Evolutionary conservation across 2,797 vertebrate species (phyloP), one percentile per base, ranked within the genome.

Genomic region (Gadopsis marmoratus): DNA sequence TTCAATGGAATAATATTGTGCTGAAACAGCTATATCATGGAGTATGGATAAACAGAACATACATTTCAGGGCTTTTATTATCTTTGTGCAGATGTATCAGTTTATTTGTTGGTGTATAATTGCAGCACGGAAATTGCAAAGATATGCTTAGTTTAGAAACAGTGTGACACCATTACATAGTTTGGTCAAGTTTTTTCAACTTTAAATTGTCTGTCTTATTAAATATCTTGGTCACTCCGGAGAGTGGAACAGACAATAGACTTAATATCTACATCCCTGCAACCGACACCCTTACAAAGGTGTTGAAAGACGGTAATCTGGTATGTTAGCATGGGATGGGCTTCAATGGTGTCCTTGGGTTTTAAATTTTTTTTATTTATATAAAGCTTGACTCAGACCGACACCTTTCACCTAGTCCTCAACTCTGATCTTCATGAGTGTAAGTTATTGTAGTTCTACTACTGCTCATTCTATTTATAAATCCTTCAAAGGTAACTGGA

Each of bases 381-480:
- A 26, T 26, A 26, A 19, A 56, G n/a, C 13, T 53, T 68, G 78
- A 35, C 45, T 78, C 37, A 64, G 37, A 71, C 47, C 13, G 47
- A 59, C 43, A 92, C 88, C 90, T 94, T 93, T 94, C 84, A 91
- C 88, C 88, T 77, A 87, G 39, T 71, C 53, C 43, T 66, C 58
- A 58, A 31, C 65, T 14, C n/a, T 66, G 41, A 58, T 50, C 51
- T 68, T 68, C 39, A 73, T 47, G 17, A 51, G 17, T 35, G 21
- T 82, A 66, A 74, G 48, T 54, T 58, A 12, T 35, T 33, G 23
- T 58, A 11, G 43, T 9, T 48, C 16, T 33, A 14, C 69, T 79
- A 39, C 53, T 68, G 33, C 29, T 73, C 41, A 62, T 26, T 64
- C 55, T 64, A 59, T 85, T 78, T 86, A 75, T 83, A 82, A 67